Evolutionary conservation across 2,888 invertebrate genomes (phyloP), one percentile per base, ranked within the genome.

Genomic region (Mimas tiliae): DNA sequence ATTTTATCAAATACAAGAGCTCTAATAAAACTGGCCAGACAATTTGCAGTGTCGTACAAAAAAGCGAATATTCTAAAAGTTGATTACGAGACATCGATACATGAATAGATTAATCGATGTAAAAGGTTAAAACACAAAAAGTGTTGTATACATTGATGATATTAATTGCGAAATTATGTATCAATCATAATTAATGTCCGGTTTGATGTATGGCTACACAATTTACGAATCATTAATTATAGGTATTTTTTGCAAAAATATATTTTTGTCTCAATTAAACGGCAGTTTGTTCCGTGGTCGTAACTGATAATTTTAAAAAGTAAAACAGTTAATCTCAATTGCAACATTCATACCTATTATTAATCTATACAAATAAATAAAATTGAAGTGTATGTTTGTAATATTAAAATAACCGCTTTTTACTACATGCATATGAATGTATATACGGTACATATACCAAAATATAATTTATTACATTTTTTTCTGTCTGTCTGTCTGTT

Each of bases 71-170:
- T 74, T 69, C 77, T 71, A 75, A 74, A 72, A 69, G 75, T 76
- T 77, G 80, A 84, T 84, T 83, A 81, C 66, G 69, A 75, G 80
- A 81, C 77, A 84, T 80, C 76, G 79, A 81, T 81, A 78, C 73
- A 65, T n/a, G 73, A 73, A 70, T 77, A 78, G 75, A 83, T 83
- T 83, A 82, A 74, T 74, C 69, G 55, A 67, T 68, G 70, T 67
- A 72, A 83, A 85, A 85, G 85, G 84, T 84, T 84, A 80, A 74
- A 65, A 58, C 64, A 73, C 70, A 81, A 82, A 82, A 82, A 80
- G 50, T 68, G 66, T 70, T 69, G 68, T 66, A 42, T 58, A 70
- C 70, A 74, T 68, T 70, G 69, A 51, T 69, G 63, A 77, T 74
- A 77, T 79, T 84, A 84, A 86, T 85, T 83, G 78, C 78, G 69